phyloP scores from a whole-genome alignment of 2,113 vertebrate genomes.

The Malurus elegans region DNA sequence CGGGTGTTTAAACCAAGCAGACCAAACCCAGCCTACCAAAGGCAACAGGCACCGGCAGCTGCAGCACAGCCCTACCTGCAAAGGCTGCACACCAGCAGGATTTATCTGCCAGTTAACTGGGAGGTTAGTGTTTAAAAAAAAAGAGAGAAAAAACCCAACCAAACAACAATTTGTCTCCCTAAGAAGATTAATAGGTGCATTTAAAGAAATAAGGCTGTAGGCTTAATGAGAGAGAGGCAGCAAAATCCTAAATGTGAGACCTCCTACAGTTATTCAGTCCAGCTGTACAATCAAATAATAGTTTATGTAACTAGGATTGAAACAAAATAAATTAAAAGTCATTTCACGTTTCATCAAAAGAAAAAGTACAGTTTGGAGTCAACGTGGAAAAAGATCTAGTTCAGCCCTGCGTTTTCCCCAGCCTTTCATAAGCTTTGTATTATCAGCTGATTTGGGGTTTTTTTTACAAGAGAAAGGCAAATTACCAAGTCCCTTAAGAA shows the following conservation, averaged over 20 bases:
- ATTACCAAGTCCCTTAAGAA: slow-evolving; percentile 48
- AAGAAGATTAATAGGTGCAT: slow-evolving; percentile 60
- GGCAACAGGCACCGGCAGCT: neutral
- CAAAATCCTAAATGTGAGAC: slow-evolving; percentile 55
- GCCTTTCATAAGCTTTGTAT: neutral
- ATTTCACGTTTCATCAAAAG: slow-evolving; percentile 51
- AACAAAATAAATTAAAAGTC: slow-evolving; percentile 62
- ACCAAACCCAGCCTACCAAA: neutral
- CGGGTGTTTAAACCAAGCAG: neutral
- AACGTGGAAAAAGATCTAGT: neutral
- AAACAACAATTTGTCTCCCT: slow-evolving; percentile 40
- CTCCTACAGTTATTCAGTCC: slow-evolving; percentile 45
- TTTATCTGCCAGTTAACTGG: neutral
- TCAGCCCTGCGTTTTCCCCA: neutral
- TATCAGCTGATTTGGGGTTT: neutral
- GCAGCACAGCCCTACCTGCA: neutral
- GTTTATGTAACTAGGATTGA: slow-evolving; percentile 54
- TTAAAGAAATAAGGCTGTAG: slow-evolving; percentile 54
- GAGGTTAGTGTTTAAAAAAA: neutral
- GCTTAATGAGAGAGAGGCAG: slow-evolving; percentile 58
- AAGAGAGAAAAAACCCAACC: neutral
- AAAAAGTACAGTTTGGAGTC: neutral
- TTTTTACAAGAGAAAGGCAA: slow-evolving; percentile 14
- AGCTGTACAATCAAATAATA: slow-evolving; percentile 50
- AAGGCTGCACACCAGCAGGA: neutral